Conservation (phyloP, 2,113 vertebrate species). For the Heterochromis multidens region DNA sequence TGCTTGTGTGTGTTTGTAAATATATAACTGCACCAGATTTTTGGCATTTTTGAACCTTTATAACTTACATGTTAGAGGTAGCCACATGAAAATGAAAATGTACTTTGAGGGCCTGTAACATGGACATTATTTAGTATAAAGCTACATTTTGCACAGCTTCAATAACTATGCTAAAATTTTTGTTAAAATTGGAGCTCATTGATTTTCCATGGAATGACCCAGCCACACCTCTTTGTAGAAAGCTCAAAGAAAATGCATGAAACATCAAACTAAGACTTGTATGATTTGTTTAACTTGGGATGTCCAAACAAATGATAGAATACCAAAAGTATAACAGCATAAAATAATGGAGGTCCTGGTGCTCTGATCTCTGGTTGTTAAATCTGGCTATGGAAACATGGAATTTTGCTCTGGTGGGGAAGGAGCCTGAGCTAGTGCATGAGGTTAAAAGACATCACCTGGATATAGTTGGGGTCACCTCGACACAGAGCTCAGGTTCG, state of each 20-base stretch:
- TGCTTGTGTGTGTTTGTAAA: not conserved
- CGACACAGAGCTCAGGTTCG: not conserved
- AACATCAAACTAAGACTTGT: no score
- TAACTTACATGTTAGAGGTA: not conserved
- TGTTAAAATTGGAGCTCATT: not conserved
- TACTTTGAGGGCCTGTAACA: not conserved
- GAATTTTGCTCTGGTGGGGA: not conserved
- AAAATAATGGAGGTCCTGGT: fast-evolving
- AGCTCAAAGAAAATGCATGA: no score
- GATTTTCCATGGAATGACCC: no score
- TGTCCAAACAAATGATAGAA: no score
- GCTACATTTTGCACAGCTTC: not conserved
- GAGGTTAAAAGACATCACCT: not conserved
- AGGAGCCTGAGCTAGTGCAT: not conserved
- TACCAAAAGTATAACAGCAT: not conserved
- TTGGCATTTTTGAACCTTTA: not conserved
- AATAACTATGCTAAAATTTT: not conserved
- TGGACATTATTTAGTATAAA: not conserved
- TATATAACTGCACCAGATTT: no score
- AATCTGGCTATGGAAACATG: not conserved
- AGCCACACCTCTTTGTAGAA: no score
- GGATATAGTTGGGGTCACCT: not conserved
- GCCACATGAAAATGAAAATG: not conserved
- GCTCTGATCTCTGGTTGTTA: not conserved
- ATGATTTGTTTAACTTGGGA: no score